A percentile compares a stretch with the other conserved stretches of the same genome.
Evolutionary conservation across 2,113 vertebrate genomes (phyloP).

Genomic region (Anguilla rostrata): DNA sequence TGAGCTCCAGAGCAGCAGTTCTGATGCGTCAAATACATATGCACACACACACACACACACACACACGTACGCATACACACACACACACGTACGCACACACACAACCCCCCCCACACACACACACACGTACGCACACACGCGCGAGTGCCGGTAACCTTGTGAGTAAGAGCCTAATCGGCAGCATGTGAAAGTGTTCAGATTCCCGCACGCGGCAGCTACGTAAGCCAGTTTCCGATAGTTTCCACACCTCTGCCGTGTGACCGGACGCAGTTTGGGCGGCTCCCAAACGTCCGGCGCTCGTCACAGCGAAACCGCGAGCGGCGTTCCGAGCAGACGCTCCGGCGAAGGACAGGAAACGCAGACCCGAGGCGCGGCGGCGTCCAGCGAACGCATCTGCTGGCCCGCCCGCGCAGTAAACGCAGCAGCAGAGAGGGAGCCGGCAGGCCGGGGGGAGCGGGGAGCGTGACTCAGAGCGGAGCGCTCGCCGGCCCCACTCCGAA

Average conservation of each 20-base stretch:
- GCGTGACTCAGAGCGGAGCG: no score
- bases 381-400: conserved; percentile 19
- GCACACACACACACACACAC: no score
- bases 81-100: no score
- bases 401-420: background rate
- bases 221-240: background rate
- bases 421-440: no score
- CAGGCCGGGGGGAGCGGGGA: background rate
- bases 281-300: conserved; percentile 16
- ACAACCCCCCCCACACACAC: no score
- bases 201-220: background rate
- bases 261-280: conserved; percentile 5
- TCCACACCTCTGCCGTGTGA: conserved; percentile 19
- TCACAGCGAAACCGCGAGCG: conserved; percentile 5
- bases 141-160: background rate
- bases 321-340: conserved; percentile 21
- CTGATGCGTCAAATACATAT: no score
- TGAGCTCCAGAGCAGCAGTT: no score
- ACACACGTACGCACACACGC: no score
- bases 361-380: conserved; percentile 2
- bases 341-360: conserved; percentile 12
- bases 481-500: no score
- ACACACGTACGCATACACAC: no score
- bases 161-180: background rate
- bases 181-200: background rate